Evolutionary conservation across 2,113 vertebrate species (phyloP), one percentile per base, ranked within the genome.

Genomic region (Lutjanus erythropterus): DNA sequence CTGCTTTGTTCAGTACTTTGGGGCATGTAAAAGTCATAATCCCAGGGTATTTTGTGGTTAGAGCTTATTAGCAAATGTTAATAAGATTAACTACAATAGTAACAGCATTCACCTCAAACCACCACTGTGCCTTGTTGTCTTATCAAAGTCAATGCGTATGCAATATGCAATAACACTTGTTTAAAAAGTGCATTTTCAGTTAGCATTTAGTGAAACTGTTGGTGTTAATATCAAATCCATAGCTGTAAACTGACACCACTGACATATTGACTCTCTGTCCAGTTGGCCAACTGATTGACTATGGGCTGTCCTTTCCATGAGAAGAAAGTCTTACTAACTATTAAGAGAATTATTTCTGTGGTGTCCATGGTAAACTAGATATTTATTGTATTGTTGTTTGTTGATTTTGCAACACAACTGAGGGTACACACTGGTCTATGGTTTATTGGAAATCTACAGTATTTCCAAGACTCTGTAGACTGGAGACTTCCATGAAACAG

Each of bases 231-330:
- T 53, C 25, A 18, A 1, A 41, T 33, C 37, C 39, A 46, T 27
- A 16, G 50, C 21, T 52, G 42, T 41, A 58, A 52, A 39, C 12
- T 18, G 23, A 52, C 35, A 27, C 9, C 15, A 27, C 25, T 58
- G 23, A 47, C 47, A 37, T 41, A 67, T 47, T 58, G 70, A 75
- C 16, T 56, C 29, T 46, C 46, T 15, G 52, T 55, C 67, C 16
- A 25, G 2, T 27, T 42, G 12, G 46, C 31, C 23, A 25, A 25
- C 11, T 71, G 29, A 35, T 3, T 56, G 6, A 31, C 1, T 6
- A 29, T 9, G 18, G 18, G 39, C 31, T 50, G 9, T 41, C 50
- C 15, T n/a, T 42, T 60, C 71, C 21, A 29, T 21, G 2, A 23
- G 4, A 9, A 19, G 59, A n/a, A n/a, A n/a, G 42, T 12, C 29